Evolutionary conservation across 2,797 vertebrate genomes (phyloP).

Genomic region (Kryptopterus vitreolus): DNA sequence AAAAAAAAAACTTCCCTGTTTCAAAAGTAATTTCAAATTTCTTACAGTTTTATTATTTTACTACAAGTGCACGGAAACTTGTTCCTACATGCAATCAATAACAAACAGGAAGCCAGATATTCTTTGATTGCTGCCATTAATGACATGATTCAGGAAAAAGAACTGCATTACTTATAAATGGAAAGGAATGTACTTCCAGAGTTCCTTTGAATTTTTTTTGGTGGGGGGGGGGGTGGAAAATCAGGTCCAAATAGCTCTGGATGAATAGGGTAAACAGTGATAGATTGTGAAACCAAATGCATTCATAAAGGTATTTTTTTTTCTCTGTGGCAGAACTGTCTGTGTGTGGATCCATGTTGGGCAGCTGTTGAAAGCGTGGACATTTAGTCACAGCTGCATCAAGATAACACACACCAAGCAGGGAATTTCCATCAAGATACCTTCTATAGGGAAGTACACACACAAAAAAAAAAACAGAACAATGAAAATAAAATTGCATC

Average conservation of each 20-base stretch:
- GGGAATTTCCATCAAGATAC: conserved; percentile 44
- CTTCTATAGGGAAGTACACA: conserved; percentile 42
- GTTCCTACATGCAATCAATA: conserved; percentile 73
- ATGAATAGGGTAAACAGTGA: conserved; percentile 32
- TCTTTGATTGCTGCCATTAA: conserved; percentile 78
- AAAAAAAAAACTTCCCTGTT: conserved; percentile 38
- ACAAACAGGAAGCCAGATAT: conserved; percentile 83
- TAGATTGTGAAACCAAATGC: conserved; percentile 46
- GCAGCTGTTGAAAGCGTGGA: conserved; percentile 45
- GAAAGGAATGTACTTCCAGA: conserved; percentile 44
- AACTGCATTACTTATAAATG: conserved; percentile 68
- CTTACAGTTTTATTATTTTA: conserved; percentile 54
- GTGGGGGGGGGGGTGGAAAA: no score
- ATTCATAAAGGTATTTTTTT: conserved; percentile 42
- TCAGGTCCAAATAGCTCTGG: conserved; percentile 23
- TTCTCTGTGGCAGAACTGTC: conserved; percentile 44
- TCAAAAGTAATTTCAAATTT: conserved; percentile 43
- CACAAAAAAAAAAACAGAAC: conserved; percentile 27
- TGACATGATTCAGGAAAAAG: conserved; percentile 78
- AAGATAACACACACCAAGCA: conserved; percentile 27
- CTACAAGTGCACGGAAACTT: conserved; percentile 59
- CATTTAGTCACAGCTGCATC: conserved; percentile 35
- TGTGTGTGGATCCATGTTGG: conserved; percentile 43
- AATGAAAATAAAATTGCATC: conserved; percentile 43
- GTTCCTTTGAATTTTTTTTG: conserved; percentile 35